Base-by-base conservation (phyloP, 1,140 invertebrate species). In the Bactericera cockerelli region DNA sequence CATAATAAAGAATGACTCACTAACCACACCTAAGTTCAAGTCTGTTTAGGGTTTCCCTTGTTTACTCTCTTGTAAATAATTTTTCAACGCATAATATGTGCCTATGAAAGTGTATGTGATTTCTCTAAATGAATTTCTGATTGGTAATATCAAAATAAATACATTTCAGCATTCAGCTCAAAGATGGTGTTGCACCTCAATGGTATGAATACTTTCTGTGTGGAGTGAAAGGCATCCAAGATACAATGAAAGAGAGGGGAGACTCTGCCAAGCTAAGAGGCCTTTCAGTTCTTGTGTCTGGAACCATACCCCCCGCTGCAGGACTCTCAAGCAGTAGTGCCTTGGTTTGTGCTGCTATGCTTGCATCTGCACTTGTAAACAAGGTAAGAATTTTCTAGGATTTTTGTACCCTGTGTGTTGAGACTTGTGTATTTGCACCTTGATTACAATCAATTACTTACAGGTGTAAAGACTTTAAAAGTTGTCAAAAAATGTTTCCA, bases 321-420 rank as follows among this genome's bases (percentile, higher is more conserved):
- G 97, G 97, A 4, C 76, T 99, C 6, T 98, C 94, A 0, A 97
- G 93, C 70, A 98, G 95, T 1, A 97, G 93, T 72, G 95, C 96
- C 19, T 74, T 99, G 33, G 96, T 99, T 2, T 94, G 93, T 68
- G 87, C 92, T 42, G 83, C 93, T 10, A 84, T 90, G 26, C 71
- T 99, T 19, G 79, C 86, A n/a, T 84, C 85, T 33, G 72, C 85
- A n/a, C 72, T 83, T 64, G 79, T 80, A n/a, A 82, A 89, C 73
- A 73, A 81, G 64, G 81, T 84, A 74, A 74, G 68, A 67, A 13
- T n/a, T n/a, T n/a, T n/a, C n/a, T n/a, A n/a, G n/a, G 25, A n/a
- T n/a, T n/a, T n/a, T n/a, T n/a, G n/a, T n/a, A n/a, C n/a, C n/a
- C n/a, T n/a, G n/a, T n/a, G n/a, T n/a, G n/a, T n/a, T n/a, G n/a